Evolutionary conservation across 2,113 vertebrate genomes (phyloP), one percentile per base, ranked within the genome.

Genomic region (Phylloscopus trochiloides): DNA sequence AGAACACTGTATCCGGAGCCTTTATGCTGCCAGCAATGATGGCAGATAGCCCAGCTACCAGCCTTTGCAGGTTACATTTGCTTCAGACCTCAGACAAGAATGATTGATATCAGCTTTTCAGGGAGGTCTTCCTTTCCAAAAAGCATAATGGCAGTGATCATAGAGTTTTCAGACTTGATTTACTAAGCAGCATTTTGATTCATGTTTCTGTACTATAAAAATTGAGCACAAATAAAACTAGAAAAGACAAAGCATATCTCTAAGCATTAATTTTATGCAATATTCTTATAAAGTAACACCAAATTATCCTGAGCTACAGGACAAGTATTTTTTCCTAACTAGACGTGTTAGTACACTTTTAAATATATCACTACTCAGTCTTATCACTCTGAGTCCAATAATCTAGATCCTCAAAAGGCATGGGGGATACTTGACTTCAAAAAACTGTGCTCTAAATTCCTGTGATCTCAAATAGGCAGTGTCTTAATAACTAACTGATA

Each of bases 41-140:
- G 94, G 93, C 91, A 96, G 85, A 93, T 92, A 96, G 94, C 95
- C 94, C 95, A 97, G 92, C 71, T 91, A 92, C 91, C 93, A 96
- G 91, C 63, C 93, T 94, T 96, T 93, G 66, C 87, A 97, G 91
- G 95, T 96, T 97, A 91, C 81, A 93, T 88, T 95, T 91, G 63
- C 87, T 93, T 95, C 84, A 94, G 91, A 95, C 84, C 93, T 88
- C 72, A 83, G 54, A 85, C 22, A 88, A 93, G 58, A 92, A 90
- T 94, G 81, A 94, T 82, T 96, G 96, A 94, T 92, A 96, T 83
- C 62, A 94, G 87, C 62, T 94, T 92, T 96, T 91, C 57, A 85
- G 29, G 29, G 54, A 91, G 58, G 42, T 52, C 80, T 67, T 94
- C 80, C 76, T 73, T 75, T 81, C 93, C 84, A 85, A 82, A 93